phyloP scores from a whole-genome alignment of 2,113 vertebrate species.

The Melospiza melodia region DNA sequence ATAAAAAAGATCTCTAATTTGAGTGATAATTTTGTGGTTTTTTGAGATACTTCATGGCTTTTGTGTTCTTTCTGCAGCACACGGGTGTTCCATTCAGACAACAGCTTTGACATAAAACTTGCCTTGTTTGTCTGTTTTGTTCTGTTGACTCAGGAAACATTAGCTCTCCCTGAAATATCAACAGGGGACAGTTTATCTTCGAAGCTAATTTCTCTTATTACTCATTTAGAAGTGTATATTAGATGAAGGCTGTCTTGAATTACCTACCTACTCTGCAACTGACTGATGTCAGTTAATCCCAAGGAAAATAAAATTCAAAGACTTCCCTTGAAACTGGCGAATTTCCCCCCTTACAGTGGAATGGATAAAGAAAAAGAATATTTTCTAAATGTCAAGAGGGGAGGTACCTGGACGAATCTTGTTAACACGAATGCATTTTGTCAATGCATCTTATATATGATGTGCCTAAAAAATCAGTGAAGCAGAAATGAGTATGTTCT shows the following conservation, averaged over 20 bases:
- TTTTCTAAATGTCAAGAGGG: not conserved
- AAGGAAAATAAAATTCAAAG: constrained; percentile 13
- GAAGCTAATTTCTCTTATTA: constrained; percentile 11
- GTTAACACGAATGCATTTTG: not conserved
- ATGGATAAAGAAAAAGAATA: not conserved
- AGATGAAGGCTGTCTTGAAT: constrained; percentile 17
- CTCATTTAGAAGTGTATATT: not conserved
- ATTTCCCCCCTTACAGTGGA: not conserved
- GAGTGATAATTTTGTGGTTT: not conserved
- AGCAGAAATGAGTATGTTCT: constrained; percentile 8
- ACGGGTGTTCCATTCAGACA: not conserved
- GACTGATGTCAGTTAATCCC: not conserved
- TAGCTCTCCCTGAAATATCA: constrained; percentile 39
- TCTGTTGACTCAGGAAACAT: not conserved
- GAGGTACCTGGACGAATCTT: not conserved
- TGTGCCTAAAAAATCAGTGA: not conserved
- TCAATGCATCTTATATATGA: not conserved
- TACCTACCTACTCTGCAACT: not conserved
- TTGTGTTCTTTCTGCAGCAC: not conserved
- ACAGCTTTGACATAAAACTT: not conserved
- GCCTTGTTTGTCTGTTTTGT: not conserved
- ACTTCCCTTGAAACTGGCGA: not conserved
- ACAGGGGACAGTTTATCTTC: constrained; percentile 35
- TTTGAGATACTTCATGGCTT: not conserved
- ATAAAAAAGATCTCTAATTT: not conserved